phyloP scores from a whole-genome alignment of 2,888 invertebrate genomes.

The Lydus trimaculatus region DNA sequence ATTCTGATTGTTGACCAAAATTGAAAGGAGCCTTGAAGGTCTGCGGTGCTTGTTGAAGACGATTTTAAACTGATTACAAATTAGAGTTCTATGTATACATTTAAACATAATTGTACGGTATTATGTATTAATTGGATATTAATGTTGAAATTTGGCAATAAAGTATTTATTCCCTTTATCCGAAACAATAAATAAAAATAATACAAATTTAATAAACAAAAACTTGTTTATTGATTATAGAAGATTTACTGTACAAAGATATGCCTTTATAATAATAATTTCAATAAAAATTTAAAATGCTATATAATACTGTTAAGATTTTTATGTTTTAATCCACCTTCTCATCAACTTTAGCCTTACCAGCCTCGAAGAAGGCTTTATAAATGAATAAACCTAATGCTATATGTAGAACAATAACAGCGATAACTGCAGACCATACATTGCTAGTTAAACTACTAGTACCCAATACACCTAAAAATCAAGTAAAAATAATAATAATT shows the following conservation, averaged over 20 bases:
- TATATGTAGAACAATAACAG: conserved; percentile 77
- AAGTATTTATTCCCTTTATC: conserved; percentile 20
- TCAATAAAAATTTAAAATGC: not conserved
- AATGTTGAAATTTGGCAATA: conserved; percentile 28
- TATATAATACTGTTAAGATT: not conserved
- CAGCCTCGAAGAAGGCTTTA: conserved; percentile 72
- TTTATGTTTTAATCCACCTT: conserved; percentile 47
- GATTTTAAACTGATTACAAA: conserved; percentile 15
- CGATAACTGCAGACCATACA: conserved; percentile 80
- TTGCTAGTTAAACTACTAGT: conserved; percentile 69
- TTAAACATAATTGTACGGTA: conserved; percentile 26
- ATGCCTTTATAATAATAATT: conserved; percentile 3
- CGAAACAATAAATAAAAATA: not conserved
- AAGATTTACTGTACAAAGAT: conserved; percentile 5
- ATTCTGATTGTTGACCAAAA: conserved; percentile 33
- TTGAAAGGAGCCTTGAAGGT: conserved; percentile 34
- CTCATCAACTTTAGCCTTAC: conserved; percentile 53
- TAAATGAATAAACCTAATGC: conserved; percentile 81
- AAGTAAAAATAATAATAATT: not conserved
- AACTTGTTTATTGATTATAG: not conserved
- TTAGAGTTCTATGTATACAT: conserved; percentile 29
- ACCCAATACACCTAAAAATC: conserved; percentile 62
- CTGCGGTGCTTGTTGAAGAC: conserved; percentile 34
- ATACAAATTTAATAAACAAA: not conserved
- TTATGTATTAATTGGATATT: conserved; percentile 31